Evolutionary conservation across 2,113 vertebrate genomes (phyloP), one percentile per base, ranked within the genome.

Genomic region (Centropus unirufus): DNA sequence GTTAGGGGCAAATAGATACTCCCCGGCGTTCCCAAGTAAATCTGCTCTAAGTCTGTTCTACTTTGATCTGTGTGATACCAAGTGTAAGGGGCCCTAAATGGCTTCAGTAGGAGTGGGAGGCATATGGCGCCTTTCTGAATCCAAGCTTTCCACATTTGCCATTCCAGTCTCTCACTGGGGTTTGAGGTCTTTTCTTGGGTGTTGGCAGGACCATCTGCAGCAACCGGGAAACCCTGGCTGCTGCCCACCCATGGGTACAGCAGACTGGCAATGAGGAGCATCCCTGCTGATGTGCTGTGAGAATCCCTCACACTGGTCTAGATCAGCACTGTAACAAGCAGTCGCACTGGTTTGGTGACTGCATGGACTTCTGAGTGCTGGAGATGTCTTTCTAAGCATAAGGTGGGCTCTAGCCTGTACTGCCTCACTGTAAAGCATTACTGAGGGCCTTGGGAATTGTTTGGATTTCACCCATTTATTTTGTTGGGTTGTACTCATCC

Each of bases 271-370:
- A 8, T 15, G 69, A 63, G 57, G 24, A 17, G 7, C 20, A 8
- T 46, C 32, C n/a, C 54, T 63, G 8, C 30, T 3, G 3, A 0
- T 47, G 34, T 19, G 27, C 29, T 51, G 29, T 47, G 72, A 69
- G 59, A 52, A 20, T 42, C 4, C 18, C 42, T 84, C 18, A 2
- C 19, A 11, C 5, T 1, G 1, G 29, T 63, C 30, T 49, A 44
- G 55, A 19, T 3, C 44, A 11, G 30, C 1, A 1, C 83, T 64
- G 58, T 1, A 3, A 14, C 5, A 9, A 61, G 20, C 12, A 6
- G 40, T 42, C 22, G 3, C 0, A 0, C 63, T 54, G 29, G 3
- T 29, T 8, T 42, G 58, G 11, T 73, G 73, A 42, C 34, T 49
- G 5, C 21, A 40, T 58, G 55, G 42, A 19, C 46, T 73, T 52